These are phyloP conservation scores for Sitobion miscanthi DNA, from an alignment of 1,140 invertebrate species.

Conservation along the genomic window DNA sequence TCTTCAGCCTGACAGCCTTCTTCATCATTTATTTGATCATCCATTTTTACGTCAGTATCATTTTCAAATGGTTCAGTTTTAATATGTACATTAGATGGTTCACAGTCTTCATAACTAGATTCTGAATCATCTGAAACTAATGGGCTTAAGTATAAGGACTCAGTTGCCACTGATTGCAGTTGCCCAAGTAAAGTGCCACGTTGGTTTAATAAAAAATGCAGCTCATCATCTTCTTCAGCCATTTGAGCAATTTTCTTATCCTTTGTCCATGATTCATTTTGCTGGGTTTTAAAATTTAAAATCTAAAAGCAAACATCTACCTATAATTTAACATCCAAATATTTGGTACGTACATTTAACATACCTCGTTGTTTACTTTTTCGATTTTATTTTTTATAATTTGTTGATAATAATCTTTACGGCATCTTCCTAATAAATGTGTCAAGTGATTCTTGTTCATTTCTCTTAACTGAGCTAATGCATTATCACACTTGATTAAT, in stretches of 20 bases:
- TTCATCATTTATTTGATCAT: background rate
- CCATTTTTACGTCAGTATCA: background rate
- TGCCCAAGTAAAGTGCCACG: background rate
- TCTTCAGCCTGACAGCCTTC: background rate
- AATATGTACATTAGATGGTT: constrained; percentile 17
- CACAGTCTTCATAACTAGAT: constrained; percentile 19
- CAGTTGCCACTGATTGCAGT: background rate
- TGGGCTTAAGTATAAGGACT: background rate
- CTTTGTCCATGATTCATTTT: constrained; percentile 39
- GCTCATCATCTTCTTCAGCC: constrained; percentile 22
- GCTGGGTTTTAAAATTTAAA: constrained; percentile 40
- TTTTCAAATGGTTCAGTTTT: constrained; percentile 38
- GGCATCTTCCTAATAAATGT: constrained; percentile 68
- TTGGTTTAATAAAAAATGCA: constrained; percentile 17
- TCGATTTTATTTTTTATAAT: constrained; percentile 74
- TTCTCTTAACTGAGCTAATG: constrained; percentile 74
- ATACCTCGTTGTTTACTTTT: constrained; percentile 74
- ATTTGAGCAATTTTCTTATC: constrained; percentile 41
- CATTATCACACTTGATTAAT: constrained; percentile 83
- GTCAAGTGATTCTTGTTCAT: constrained; percentile 75
- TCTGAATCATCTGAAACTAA: constrained; percentile 40
- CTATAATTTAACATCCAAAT: background rate
- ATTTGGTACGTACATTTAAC: background rate
- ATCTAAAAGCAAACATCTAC: constrained; percentile 36
- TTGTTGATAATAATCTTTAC: constrained; percentile 72